A percentile compares a stretch with the other conserved stretches of the same genome.
phyloP scores from a whole-genome alignment of 2,888 invertebrate species.

The Heterodera filipjevi region DNA sequence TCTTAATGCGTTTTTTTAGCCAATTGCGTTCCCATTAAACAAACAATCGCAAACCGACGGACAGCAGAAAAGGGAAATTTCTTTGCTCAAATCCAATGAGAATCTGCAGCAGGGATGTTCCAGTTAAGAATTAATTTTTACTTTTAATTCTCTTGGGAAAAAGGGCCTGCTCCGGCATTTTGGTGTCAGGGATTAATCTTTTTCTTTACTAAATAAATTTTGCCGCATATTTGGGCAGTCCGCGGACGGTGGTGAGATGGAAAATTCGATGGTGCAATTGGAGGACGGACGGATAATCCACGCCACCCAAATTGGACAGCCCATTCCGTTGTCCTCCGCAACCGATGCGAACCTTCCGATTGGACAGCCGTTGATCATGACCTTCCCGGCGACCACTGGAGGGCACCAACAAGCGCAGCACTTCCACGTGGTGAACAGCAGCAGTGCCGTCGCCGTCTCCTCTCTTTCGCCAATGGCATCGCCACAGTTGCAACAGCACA shows the following conservation, averaged over 20 bases:
- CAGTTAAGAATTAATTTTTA: too few species aligned
- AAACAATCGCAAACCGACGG: background rate
- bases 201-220: too few species aligned
- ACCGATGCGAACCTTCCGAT: slow-evolving; percentile 17
- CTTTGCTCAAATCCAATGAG: background rate
- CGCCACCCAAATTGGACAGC: slow-evolving; percentile 51
- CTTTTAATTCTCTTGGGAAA: too few species aligned
- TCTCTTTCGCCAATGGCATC: slow-evolving; percentile 6
- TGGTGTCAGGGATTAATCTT: too few species aligned
- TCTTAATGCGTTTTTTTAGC: too few species aligned
- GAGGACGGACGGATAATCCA: slow-evolving; percentile 48
- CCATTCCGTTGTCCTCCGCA: slow-evolving; percentile 42
- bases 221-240: slow-evolving; percentile 18
- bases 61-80: background rate
- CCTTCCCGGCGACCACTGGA: background rate
- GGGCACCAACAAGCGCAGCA: slow-evolving; percentile 20
- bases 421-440: slow-evolving; percentile 1
- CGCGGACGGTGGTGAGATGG: slow-evolving; percentile 17
- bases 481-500: background rate
- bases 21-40: background rate
- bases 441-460: background rate
- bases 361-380: slow-evolving; percentile 31
- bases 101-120: too few species aligned
- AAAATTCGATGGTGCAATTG: slow-evolving; percentile 25
- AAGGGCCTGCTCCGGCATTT: too few species aligned